Conservation (phyloP, 1,140 invertebrate genomes). For the Hyposmocoma kahamanoa region DNA sequence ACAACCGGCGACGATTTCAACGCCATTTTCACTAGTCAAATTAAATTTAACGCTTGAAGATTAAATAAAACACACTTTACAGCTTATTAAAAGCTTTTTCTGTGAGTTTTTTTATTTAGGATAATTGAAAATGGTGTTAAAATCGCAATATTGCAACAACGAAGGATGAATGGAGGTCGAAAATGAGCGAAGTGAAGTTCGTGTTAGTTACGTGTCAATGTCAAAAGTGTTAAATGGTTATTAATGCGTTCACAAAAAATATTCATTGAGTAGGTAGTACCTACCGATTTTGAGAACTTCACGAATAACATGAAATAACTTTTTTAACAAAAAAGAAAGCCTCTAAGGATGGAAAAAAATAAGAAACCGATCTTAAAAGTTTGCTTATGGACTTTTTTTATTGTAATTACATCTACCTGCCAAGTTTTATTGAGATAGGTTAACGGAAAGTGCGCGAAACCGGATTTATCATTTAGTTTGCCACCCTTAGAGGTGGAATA, state of each 20-base stretch:
- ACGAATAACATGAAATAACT: no score
- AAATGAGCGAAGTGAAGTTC: constrained; percentile 20
- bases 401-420: no score
- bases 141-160: constrained; percentile 25
- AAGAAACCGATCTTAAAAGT: no score
- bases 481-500: no score
- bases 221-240: not conserved
- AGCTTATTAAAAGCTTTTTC: constrained; percentile 23
- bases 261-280: no score
- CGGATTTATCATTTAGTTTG: no score
- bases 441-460: no score
- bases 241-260: not conserved
- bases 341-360: no score
- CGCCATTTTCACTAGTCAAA: constrained; percentile 52
- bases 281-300: no score
- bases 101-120: constrained; percentile 19
- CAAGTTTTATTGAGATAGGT: no score
- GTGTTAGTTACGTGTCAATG: constrained; percentile 10
- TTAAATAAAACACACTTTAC: constrained; percentile 19
- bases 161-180: constrained; percentile 71
- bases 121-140: constrained; percentile 41
- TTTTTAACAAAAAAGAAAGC: no score
- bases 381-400: no score
- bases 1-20: constrained; percentile 61
- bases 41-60: constrained; percentile 23